Evolutionary conservation across 2,113 vertebrate species (phyloP).

Genomic region (Typhlomys cinereus): DNA sequence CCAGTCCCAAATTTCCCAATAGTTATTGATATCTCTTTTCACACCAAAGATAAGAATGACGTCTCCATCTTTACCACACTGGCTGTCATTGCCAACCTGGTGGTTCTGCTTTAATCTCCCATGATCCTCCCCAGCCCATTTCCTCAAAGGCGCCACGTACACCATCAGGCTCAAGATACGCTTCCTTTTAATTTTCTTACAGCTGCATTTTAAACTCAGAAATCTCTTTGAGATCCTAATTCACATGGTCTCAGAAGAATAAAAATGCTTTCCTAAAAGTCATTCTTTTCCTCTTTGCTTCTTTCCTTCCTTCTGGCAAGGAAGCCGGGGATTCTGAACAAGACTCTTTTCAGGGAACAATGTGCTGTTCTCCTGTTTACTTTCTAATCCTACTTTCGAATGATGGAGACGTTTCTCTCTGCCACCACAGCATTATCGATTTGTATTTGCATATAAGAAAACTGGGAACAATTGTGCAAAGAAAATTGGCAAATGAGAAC

Average conservation of each 20-base stretch:
- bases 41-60: neutral
- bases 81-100: neutral
- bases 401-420: conserved; percentile 1
- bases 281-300: neutral
- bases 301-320: neutral
- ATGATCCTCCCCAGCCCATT: too few relatives aligned
- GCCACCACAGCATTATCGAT: conserved; percentile 6
- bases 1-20: neutral
- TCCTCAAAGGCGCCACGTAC: neutral
- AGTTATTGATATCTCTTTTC: neutral
- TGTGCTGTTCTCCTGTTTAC: neutral
- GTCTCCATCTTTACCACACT: neutral
- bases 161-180: fast-evolving
- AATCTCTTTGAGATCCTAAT: neutral
- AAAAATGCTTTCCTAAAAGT: neutral
- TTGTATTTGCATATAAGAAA: conserved; percentile 75
- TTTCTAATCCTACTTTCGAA: conserved; percentile 49
- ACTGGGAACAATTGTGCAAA: conserved; percentile 64
- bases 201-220: neutral
- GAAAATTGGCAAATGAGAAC: conserved; percentile 68
- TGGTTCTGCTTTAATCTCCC: neutral
- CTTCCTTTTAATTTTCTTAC: neutral
- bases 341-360: neutral
- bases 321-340: neutral
- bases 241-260: neutral